Conservation (phyloP, 1,140 invertebrate genomes). For the Caenorhabditis brenneri region DNA sequence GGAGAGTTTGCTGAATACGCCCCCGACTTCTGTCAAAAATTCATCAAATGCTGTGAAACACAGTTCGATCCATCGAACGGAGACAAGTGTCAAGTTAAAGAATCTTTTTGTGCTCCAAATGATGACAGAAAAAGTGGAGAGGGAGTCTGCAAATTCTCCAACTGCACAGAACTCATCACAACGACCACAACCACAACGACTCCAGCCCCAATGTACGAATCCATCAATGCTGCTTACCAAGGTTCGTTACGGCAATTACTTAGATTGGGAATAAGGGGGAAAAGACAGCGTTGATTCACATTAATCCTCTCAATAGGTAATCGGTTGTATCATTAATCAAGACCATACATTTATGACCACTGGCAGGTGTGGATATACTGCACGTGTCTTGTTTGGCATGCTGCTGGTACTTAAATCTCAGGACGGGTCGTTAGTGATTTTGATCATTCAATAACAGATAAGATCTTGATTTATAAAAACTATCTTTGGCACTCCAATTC, state of each 20-base stretch:
- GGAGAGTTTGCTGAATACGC: neutral
- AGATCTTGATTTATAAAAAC: too few relatives aligned
- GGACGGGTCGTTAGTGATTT: too few relatives aligned
- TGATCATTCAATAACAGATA: too few relatives aligned
- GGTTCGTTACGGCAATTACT: neutral
- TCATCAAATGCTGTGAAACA: neutral
- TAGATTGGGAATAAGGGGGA: neutral
- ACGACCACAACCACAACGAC: neutral
- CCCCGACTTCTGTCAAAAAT: neutral
- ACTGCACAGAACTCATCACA: conserved; percentile 33
- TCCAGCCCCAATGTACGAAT: conserved; percentile 12
- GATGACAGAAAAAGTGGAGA: neutral
- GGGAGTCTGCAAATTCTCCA: neutral
- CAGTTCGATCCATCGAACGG: conserved; percentile 18
- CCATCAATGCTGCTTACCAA: conserved; percentile 23
- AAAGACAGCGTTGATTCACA: neutral
- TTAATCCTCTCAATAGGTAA: conserved; percentile 9
- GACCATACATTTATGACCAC: conserved; percentile 27
- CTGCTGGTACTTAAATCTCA: neutral
- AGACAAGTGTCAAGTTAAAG: conserved; percentile 4
- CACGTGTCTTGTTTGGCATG: neutral
- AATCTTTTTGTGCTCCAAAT: neutral
- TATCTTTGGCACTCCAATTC: too few relatives aligned
- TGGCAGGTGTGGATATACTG: neutral
- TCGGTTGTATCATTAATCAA: conserved; percentile 42